A percentile compares a stretch with the other conserved stretches of the same genome.
These are phyloP conservation scores for Eupithecia centaureata DNA, from an alignment of 2,888 invertebrate species.

Conservation along the genomic window DNA sequence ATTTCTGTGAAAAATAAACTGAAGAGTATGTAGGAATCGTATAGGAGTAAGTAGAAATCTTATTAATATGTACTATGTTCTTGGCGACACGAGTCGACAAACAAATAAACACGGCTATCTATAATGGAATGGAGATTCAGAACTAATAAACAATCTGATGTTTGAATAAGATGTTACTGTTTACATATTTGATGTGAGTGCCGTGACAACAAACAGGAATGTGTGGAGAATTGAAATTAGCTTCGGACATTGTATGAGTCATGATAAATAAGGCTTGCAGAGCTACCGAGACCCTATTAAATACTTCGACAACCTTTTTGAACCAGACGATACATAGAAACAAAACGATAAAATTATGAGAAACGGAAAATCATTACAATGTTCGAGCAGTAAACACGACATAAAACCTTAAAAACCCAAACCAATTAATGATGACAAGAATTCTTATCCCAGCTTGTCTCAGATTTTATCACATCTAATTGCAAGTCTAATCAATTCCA, in stretches of 20 bases:
- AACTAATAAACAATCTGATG: conserved; percentile 13
- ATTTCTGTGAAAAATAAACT: no score
- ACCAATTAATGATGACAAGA: conserved; percentile 42
- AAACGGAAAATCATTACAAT: conserved; percentile 19
- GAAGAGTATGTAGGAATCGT: no score
- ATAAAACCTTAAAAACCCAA: conserved; percentile 21
- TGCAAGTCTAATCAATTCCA: conserved; percentile 59
- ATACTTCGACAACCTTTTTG: background rate
- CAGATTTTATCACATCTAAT: conserved; percentile 58
- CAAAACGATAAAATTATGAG: conserved; percentile 17
- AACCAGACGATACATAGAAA: conserved; percentile 16
- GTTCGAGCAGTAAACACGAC: conserved; percentile 31
- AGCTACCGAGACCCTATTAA: conserved; percentile 26
- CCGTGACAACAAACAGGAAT: conserved; percentile 27
- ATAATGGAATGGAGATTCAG: conserved; percentile 9
- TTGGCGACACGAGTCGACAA: background rate
- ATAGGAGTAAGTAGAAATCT: background rate
- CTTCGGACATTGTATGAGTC: conserved; percentile 33
- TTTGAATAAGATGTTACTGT: conserved; percentile 16
- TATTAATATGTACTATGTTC: background rate
- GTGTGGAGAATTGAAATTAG: conserved; percentile 35
- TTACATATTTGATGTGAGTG: conserved; percentile 17
- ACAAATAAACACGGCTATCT: conserved; percentile 1
- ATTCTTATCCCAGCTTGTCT: conserved; percentile 44
- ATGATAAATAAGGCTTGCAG: conserved; percentile 23